A percentile compares a stretch with the other conserved stretches of the same genome.
Conservation (phyloP, 1,140 invertebrate species). For the Drosophila ohnishii region DNA sequence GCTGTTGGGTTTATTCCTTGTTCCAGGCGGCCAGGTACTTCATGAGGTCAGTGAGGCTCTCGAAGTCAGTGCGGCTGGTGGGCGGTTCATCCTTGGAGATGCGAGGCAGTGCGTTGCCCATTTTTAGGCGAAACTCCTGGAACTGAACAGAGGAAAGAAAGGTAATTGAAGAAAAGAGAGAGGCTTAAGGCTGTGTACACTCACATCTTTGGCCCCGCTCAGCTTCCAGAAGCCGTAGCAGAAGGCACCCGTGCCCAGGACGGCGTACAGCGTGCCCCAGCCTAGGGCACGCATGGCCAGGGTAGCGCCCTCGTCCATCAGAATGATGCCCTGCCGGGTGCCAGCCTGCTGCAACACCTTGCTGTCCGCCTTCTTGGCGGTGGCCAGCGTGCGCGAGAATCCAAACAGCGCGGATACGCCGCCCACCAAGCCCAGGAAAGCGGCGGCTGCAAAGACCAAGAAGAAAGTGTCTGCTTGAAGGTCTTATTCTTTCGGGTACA, state of each 20-base stretch:
- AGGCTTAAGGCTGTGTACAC: neutral
- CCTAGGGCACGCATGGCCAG: conserved; percentile 92
- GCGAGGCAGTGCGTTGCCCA: conserved; percentile 88
- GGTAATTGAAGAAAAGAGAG: neutral
- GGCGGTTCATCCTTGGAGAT: conserved; percentile 92
- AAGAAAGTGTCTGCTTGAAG: neutral
- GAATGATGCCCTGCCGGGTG: conserved; percentile 86
- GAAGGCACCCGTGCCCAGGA: conserved; percentile 91
- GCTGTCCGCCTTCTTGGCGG: conserved; percentile 91
- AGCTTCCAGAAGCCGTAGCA: conserved; percentile 95
- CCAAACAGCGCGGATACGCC: conserved; percentile 91
- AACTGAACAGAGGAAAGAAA: conserved; percentile 83
- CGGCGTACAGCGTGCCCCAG: conserved; percentile 93
- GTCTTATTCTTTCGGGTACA: neutral
- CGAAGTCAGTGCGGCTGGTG: conserved; percentile 93
- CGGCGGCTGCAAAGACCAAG: conserved; percentile 85
- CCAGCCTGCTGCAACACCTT: conserved; percentile 93
- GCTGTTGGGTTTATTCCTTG: conserved; percentile 59
- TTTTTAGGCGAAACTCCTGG: conserved; percentile 88
- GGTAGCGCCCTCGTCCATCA: conserved; percentile 89
- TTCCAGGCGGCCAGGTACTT: conserved; percentile 88
- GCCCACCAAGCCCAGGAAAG: conserved; percentile 90
- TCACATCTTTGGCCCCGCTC: conserved; percentile 91
- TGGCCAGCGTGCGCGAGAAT: conserved; percentile 90
- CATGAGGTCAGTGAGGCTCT: conserved; percentile 90